These are phyloP conservation scores for Samia ricini DNA, from an alignment of 1,140 invertebrate genomes.

Conservation along the genomic window DNA sequence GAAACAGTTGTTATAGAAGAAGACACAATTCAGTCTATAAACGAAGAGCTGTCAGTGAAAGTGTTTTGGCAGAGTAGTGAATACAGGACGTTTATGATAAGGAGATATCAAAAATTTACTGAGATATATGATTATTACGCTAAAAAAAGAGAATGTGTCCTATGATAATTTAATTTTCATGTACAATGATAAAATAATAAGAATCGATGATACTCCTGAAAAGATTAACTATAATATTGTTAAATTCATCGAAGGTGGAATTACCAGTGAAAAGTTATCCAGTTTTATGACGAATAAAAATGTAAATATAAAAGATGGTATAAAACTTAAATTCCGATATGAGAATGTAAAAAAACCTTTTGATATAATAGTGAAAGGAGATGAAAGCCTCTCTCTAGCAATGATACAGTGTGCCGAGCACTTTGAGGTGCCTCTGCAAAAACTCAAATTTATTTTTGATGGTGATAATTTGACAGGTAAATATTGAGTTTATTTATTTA, in stretches of 20 bases:
- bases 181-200: conserved; percentile 52
- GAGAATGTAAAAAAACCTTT: conserved; percentile 51
- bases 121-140: conserved; percentile 53
- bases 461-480: conserved; percentile 56
- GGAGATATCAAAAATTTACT: conserved; percentile 53
- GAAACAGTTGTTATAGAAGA: conserved; percentile 27
- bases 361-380: conserved; percentile 23
- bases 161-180: conserved; percentile 47
- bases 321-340: conserved; percentile 58
- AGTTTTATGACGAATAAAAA: conserved; percentile 8
- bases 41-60: conserved; percentile 61
- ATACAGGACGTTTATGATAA: conserved; percentile 45
- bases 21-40: conserved; percentile 36
- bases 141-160: conserved; percentile 40
- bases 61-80: conserved; percentile 56
- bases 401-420: conserved; percentile 59
- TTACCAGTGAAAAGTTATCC: conserved; percentile 35
- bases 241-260: conserved; percentile 63
- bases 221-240: conserved; percentile 53
- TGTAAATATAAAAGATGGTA: conserved; percentile 16
- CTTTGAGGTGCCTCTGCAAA: conserved; percentile 40
- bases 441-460: conserved; percentile 60
- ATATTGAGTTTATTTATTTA: conserved; percentile 13
- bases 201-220: conserved; percentile 50
- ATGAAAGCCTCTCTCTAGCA: conserved; percentile 38